phyloP scores from a whole-genome alignment of 2,113 vertebrate species.

The Hypomesus transpacificus region DNA sequence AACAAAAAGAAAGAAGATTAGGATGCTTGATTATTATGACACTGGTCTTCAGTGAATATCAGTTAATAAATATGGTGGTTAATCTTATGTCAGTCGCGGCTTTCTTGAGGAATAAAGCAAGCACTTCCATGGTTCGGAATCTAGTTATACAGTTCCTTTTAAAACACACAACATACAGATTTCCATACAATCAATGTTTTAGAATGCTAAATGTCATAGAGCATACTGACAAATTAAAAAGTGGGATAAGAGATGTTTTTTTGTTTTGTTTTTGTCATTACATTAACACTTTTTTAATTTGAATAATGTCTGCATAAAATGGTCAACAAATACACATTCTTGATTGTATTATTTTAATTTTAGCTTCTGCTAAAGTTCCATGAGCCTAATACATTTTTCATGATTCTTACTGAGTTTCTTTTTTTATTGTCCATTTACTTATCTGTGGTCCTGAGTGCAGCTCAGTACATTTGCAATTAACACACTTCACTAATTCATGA shows the following conservation, averaged over 20 bases:
- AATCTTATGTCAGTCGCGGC: not conserved
- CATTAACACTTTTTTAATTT: not conserved
- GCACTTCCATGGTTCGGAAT: too few species aligned
- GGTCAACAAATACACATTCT: too few species aligned
- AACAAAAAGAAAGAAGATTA: constrained; percentile 65
- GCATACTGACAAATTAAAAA: too few species aligned
- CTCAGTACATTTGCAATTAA: constrained; percentile 68
- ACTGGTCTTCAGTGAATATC: constrained; percentile 52
- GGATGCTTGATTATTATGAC: constrained; percentile 48
- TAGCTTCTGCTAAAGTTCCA: constrained; percentile 22
- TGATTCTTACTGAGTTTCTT: constrained; percentile 32
- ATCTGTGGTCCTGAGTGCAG: constrained; percentile 58
- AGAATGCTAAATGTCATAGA: too few species aligned
- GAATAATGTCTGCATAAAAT: not conserved
- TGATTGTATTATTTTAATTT: not conserved
- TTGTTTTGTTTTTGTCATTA: not conserved
- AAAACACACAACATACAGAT: too few species aligned
- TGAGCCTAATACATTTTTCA: constrained; percentile 47
- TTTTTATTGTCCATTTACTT: constrained; percentile 52
- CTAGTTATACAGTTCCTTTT: too few species aligned
- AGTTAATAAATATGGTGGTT: constrained; percentile 44
- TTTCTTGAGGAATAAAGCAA: too few species aligned
- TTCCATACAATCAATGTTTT: too few species aligned
- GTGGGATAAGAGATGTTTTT: too few species aligned
- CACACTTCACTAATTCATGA: constrained; percentile 73